Evolutionary conservation across 2,113 vertebrate genomes (phyloP).

Genomic region (Phrynosoma blainvillii): DNA sequence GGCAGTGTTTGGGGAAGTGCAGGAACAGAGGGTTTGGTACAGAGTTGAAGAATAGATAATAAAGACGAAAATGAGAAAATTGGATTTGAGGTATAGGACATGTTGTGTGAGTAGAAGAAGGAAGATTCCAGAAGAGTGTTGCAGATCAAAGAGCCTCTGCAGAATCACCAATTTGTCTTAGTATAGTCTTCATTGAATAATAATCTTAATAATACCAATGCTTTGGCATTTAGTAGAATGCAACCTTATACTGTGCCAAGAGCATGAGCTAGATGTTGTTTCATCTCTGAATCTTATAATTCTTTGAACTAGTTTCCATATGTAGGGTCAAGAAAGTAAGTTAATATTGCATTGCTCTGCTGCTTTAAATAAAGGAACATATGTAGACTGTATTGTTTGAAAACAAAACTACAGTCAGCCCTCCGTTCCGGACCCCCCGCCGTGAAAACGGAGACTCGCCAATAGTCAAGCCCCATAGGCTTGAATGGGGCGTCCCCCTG

Average conservation of each 20-base stretch:
- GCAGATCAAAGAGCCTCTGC: background rate
- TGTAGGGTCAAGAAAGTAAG: background rate
- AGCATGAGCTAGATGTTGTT: background rate
- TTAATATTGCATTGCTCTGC: background rate
- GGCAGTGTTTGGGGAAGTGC: background rate
- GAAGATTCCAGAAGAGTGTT: background rate
- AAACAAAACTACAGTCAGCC: too few relatives aligned
- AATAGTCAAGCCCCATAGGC: too few relatives aligned
- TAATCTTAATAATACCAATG: background rate
- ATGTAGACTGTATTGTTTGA: background rate
- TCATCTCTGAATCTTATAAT: conserved; percentile 8
- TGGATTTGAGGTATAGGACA: background rate
- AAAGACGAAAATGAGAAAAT: background rate
- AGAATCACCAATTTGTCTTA: background rate
- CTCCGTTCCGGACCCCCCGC: too few relatives aligned
- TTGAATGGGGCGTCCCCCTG: too few relatives aligned
- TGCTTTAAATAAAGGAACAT: background rate
- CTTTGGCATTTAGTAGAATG: background rate
- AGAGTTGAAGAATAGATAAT: background rate
- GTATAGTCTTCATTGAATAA: background rate
- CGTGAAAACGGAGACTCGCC: too few relatives aligned
- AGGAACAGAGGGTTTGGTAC: background rate
- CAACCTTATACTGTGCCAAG: background rate
- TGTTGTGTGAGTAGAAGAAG: background rate
- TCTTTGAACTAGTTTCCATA: background rate